Evolutionary conservation across 2,888 invertebrate species (phyloP).

Genomic region (Malthinus flaveolus): DNA sequence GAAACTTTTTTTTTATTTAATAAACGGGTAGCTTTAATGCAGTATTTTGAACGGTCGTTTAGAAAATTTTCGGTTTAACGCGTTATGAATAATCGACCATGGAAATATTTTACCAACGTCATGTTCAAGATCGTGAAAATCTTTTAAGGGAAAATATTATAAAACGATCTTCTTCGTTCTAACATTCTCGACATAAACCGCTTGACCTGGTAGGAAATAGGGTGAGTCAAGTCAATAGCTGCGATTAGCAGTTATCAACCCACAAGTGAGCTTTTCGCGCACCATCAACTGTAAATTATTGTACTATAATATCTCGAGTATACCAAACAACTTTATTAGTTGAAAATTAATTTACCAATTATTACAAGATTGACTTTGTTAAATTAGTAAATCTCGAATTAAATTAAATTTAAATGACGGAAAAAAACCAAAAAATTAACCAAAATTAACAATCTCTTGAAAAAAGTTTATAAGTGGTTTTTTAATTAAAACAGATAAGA

Average conservation of each 20-base stretch:
- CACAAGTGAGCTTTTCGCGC: conserved; percentile 16
- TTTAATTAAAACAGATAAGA: too few species aligned
- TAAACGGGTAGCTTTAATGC: too few species aligned
- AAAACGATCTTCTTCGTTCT: conserved; percentile 3
- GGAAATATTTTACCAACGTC: conserved; percentile 9
- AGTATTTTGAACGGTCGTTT: too few species aligned
- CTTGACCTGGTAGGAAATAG: conserved; percentile 12
- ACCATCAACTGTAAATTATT: conserved; percentile 15
- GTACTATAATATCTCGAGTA: conserved; percentile 13
- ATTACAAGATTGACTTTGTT: too few species aligned
- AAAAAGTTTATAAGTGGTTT: too few species aligned
- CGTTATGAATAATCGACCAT: not conserved
- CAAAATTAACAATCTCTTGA: too few species aligned
- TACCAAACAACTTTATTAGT: not conserved
- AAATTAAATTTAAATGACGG: too few species aligned
- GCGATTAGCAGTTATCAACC: conserved; percentile 21
- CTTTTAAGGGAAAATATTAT: conserved; percentile 11
- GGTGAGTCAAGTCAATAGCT: conserved; percentile 15
- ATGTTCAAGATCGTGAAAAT: conserved; percentile 10
- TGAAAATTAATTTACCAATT: too few species aligned
- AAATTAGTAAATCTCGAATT: too few species aligned
- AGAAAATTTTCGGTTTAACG: too few species aligned
- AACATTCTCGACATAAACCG: conserved; percentile 14
- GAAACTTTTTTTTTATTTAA: too few species aligned
- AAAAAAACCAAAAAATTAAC: too few species aligned